Conservation (phyloP, 2,888 invertebrate species). For the Exocentrus adspersus region DNA sequence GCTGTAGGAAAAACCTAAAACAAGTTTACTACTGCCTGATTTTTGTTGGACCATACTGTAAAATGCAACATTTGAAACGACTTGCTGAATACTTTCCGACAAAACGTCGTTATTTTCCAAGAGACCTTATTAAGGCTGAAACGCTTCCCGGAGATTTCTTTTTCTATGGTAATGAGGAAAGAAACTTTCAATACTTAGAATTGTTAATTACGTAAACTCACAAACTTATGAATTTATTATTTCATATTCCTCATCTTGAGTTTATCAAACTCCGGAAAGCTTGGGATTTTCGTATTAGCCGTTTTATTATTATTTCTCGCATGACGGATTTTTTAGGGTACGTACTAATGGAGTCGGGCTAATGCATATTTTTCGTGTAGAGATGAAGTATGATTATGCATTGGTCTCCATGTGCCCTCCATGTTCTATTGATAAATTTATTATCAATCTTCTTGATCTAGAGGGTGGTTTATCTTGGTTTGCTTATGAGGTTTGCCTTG, state of each 20-base stretch:
- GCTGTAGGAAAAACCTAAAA: too few species aligned
- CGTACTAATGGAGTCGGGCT: not conserved
- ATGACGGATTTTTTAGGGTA: not conserved
- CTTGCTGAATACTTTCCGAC: not conserved
- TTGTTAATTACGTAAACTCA: constrained; percentile 20
- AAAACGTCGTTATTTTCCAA: not conserved
- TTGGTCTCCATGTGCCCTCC: too few species aligned
- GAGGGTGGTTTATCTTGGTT: too few species aligned
- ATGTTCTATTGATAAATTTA: too few species aligned
- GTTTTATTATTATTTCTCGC: not conserved
- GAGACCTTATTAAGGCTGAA: not conserved
- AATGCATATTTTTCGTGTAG: too few species aligned
- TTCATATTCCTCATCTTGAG: not conserved
- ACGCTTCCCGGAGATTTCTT: not conserved
- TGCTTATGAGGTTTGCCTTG: too few species aligned
- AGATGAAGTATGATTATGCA: too few species aligned
- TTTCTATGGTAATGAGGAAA: constrained; percentile 21
- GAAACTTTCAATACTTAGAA: constrained; percentile 18
- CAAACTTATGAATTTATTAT: constrained; percentile 21
- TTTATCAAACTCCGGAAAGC: not conserved
- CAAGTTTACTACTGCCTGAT: too few species aligned
- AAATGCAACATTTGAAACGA: not conserved
- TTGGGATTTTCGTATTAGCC: not conserved
- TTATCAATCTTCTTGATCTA: too few species aligned
- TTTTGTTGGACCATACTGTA: too few species aligned